These are phyloP conservation scores for Stenodera caucasica DNA, from an alignment of 2,888 invertebrate genomes.

Conservation along the genomic window DNA sequence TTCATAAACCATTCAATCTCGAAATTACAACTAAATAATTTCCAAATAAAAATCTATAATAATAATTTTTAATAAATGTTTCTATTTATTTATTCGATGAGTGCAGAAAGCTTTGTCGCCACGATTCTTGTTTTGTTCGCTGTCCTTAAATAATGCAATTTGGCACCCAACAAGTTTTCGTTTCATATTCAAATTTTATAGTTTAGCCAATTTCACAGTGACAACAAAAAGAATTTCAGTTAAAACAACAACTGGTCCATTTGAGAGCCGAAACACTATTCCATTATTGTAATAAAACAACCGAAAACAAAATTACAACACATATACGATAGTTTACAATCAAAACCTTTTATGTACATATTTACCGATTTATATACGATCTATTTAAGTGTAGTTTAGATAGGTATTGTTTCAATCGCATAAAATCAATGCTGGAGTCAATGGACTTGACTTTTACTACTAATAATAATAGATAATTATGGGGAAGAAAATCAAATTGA, in stretches of 20 bases:
- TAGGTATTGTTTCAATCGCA: not conserved
- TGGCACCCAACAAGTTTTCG: not conserved
- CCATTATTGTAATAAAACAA: not conserved
- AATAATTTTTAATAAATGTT: no score
- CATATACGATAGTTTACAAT: no score
- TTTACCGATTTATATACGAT: not conserved
- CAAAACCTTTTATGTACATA: not conserved
- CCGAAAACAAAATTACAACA: no score
- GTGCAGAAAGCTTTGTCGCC: not conserved
- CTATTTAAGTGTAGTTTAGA: not conserved
- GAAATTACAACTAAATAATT: no score
- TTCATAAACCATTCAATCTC: not conserved
- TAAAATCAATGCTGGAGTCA: not conserved
- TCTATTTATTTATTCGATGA: no score
- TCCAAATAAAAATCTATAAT: no score
- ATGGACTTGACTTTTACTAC: not conserved
- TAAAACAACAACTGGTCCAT: not conserved
- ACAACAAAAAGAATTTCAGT: not conserved
- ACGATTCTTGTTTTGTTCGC: not conserved
- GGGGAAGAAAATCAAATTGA: no score
- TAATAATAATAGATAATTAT: not conserved
- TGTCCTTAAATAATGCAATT: not conserved
- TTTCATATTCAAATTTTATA: constrained; percentile 8
- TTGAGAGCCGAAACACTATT: not conserved
- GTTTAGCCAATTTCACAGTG: constrained; percentile 4